phyloP scores from a whole-genome alignment of 2,797 vertebrate species.

The Paguma larvata region DNA sequence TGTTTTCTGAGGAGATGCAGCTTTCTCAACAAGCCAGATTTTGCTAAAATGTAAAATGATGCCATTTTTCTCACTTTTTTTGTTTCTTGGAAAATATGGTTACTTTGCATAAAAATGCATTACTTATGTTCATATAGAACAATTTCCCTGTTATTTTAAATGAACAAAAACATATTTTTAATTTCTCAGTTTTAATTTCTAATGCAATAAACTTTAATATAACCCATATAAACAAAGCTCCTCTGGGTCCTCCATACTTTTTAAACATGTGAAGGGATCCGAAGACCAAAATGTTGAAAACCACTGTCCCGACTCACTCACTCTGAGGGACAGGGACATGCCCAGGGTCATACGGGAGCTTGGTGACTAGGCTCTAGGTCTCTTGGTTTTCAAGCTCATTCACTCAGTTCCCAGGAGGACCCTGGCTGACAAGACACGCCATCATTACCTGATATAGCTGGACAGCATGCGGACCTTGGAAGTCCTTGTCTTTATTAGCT shows the following conservation, averaged over 20 bases:
- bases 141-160: not conserved
- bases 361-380: not conserved
- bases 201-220: not conserved
- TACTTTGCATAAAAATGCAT: not conserved
- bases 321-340: not conserved
- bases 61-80: not conserved
- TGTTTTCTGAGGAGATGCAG: not conserved
- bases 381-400: not conserved
- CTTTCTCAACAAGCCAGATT: not conserved
- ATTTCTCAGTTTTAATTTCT: not conserved
- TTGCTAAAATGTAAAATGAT: slow-evolving; percentile 35
- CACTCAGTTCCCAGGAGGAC: not conserved
- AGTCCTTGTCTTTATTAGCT: slow-evolving; percentile 95
- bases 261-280: not conserved
- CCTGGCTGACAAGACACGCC: not conserved
- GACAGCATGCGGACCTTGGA: slow-evolving; percentile 90
- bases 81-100: not conserved
- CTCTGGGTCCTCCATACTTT: not conserved
- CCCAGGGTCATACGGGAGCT: not conserved
- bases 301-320: not conserved
- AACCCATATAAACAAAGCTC: not conserved
- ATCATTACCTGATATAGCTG: slow-evolving; percentile 92
- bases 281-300: not conserved
- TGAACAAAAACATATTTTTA: not conserved
- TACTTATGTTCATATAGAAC: not conserved